Conservation (phyloP, 2,888 invertebrate species). For the Drosophila anomelani region DNA sequence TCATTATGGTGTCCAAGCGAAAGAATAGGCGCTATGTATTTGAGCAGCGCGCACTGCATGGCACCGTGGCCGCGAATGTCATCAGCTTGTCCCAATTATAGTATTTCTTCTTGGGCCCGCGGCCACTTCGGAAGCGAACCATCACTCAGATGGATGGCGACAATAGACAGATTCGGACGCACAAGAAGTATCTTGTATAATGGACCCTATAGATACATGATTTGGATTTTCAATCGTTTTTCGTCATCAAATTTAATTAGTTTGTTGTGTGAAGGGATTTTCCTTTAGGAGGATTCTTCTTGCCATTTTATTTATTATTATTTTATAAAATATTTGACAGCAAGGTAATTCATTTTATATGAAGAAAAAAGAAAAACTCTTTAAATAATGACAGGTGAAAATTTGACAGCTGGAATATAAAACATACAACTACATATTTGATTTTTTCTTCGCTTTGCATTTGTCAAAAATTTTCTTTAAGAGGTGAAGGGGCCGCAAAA, state of each 20-base stretch:
- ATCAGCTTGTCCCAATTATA: neutral
- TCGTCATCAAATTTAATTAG: neutral
- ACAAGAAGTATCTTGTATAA: neutral
- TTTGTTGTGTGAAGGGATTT: neutral
- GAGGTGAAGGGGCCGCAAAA: too few species aligned
- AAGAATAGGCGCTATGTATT: neutral
- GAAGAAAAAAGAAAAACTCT: too few species aligned
- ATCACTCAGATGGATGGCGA: neutral
- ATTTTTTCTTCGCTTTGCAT: too few species aligned
- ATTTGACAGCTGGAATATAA: too few species aligned
- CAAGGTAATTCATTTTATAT: too few species aligned
- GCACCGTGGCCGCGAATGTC: neutral
- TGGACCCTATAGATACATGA: neutral
- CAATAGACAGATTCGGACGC: rapidly evolving
- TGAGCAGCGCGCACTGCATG: neutral
- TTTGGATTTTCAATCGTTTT: neutral
- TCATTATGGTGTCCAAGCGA: neutral
- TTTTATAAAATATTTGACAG: neutral
- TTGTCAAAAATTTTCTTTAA: too few species aligned
- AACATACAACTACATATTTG: too few species aligned
- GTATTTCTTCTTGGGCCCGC: neutral
- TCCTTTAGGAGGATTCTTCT: neutral
- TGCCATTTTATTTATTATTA: neutral
- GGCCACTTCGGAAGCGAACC: neutral
- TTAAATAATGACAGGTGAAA: too few species aligned